These are phyloP conservation scores for Zygothrica quintamaculata DNA, from an alignment of 2,888 invertebrate species.

Conservation along the genomic window DNA sequence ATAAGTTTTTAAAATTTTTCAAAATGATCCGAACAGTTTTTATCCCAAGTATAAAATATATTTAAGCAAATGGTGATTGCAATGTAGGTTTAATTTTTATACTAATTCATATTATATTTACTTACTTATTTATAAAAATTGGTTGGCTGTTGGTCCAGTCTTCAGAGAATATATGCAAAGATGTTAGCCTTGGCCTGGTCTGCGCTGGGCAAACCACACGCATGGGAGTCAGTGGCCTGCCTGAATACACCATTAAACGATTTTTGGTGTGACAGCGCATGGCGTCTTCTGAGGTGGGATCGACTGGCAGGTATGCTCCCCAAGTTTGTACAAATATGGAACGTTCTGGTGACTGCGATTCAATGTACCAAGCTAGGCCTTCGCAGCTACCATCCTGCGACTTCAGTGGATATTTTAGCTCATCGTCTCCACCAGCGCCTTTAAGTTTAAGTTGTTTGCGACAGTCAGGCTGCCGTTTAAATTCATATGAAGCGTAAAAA, in stretches of 20 bases:
- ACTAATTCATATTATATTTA: slow-evolving; percentile 20
- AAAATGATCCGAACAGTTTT: too few relatives aligned
- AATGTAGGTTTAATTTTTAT: too few relatives aligned
- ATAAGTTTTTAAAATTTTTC: too few relatives aligned
- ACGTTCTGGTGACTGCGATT: slow-evolving; percentile 91
- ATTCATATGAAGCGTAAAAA: slow-evolving; percentile 90
- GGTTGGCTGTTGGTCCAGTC: slow-evolving; percentile 87
- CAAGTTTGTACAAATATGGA: slow-evolving; percentile 93
- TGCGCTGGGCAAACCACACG: slow-evolving; percentile 90
- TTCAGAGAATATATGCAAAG: slow-evolving; percentile 91
- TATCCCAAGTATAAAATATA: too few relatives aligned
- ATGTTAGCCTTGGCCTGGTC: slow-evolving; percentile 88
- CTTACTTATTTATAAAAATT: slow-evolving; percentile 84
- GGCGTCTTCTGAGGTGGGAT: slow-evolving; percentile 87
- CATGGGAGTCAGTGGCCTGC: slow-evolving; percentile 86
- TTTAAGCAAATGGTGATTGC: too few relatives aligned
- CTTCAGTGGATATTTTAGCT: slow-evolving; percentile 87
- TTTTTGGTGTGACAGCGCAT: slow-evolving; percentile 91
- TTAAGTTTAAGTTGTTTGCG: slow-evolving; percentile 87
- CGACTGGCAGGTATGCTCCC: slow-evolving; percentile 90
- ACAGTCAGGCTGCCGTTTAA: slow-evolving; percentile 88
- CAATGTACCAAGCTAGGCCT: slow-evolving; percentile 89
- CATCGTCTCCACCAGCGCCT: slow-evolving; percentile 88
- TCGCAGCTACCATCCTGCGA: slow-evolving; percentile 85
- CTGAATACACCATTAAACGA: slow-evolving; percentile 92